Percentiles rank a stretch among this genome's conserved stretches.
Conservation (phyloP, 64 coral and sea anemone species). For the Dendrophyllia cribrosa region DNA sequence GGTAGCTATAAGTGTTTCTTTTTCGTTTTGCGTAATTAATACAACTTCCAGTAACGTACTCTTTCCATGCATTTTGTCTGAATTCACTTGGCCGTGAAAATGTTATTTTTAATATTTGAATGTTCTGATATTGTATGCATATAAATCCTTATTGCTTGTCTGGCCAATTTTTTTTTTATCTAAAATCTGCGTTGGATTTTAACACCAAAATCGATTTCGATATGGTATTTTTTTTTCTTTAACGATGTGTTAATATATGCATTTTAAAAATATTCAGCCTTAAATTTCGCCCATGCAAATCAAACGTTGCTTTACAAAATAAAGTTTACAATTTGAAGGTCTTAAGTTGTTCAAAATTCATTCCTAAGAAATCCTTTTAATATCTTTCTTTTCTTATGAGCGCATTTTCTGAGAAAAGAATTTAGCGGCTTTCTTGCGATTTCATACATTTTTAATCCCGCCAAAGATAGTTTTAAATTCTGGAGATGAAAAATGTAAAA, state of each 20-base stretch:
- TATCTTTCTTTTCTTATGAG: background rate
- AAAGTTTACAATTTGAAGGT: no score
- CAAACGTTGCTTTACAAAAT: background rate
- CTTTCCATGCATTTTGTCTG: background rate
- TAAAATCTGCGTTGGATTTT: no score
- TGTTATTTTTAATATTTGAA: background rate
- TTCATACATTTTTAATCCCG: slow-evolving; percentile 5
- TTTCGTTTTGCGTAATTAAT: no score
- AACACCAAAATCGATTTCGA: background rate
- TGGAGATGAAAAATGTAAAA: background rate
- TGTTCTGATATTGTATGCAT: background rate
- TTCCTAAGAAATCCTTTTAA: no score
- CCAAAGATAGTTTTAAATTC: background rate
- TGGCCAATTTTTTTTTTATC: no score
- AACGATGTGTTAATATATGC: background rate
- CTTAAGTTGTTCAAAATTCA: no score
- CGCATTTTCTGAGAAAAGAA: background rate
- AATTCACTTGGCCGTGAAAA: background rate
- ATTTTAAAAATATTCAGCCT: background rate
- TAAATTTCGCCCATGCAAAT: background rate
- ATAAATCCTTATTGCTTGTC: no score
- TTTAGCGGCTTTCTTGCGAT: background rate
- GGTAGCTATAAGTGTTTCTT: no score
- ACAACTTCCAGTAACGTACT: no score
- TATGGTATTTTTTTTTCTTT: background rate